Percentiles rank a stretch among this genome's conserved stretches.
Evolutionary conservation across 2,113 vertebrate genomes (phyloP).

Genomic region (Lepus timidus): DNA sequence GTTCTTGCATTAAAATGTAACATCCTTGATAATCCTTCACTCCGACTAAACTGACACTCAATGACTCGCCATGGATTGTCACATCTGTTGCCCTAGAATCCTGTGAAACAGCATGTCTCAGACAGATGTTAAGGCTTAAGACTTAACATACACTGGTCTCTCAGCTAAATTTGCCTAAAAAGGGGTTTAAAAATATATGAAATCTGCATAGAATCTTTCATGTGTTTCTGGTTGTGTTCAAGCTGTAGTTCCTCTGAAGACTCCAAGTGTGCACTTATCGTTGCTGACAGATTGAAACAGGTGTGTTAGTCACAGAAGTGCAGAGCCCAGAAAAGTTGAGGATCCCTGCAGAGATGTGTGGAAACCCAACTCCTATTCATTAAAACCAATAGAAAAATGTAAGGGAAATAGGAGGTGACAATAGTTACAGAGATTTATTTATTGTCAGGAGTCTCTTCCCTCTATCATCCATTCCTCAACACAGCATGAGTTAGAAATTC

Average conservation of each 20-base stretch:
- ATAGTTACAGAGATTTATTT: background rate
- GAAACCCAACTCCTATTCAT: background rate
- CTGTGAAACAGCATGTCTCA: background rate
- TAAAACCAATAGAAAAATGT: constrained; percentile 17
- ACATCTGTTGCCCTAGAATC: background rate
- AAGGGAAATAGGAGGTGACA: constrained; percentile 30
- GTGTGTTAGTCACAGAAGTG: background rate
- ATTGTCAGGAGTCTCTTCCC: background rate
- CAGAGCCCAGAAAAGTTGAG: background rate
- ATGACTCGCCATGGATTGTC: background rate
- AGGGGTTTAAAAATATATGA: background rate
- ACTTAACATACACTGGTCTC: background rate
- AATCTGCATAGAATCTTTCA: background rate
- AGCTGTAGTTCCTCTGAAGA: background rate
- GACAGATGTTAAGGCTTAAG: constrained; percentile 13
- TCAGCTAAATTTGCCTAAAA: constrained; percentile 12
- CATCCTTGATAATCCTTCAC: background rate
- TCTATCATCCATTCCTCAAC: background rate
- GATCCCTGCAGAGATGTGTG: constrained; percentile 4
- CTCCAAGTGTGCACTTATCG: background rate
- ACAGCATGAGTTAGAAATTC: constrained; percentile 22
- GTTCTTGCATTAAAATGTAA: background rate
- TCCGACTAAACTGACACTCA: background rate
- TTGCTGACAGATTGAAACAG: background rate
- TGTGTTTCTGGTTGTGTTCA: background rate